These are phyloP conservation scores for Morphnarchus princeps DNA, from an alignment of 2,113 vertebrate genomes.

Conservation along the genomic window DNA sequence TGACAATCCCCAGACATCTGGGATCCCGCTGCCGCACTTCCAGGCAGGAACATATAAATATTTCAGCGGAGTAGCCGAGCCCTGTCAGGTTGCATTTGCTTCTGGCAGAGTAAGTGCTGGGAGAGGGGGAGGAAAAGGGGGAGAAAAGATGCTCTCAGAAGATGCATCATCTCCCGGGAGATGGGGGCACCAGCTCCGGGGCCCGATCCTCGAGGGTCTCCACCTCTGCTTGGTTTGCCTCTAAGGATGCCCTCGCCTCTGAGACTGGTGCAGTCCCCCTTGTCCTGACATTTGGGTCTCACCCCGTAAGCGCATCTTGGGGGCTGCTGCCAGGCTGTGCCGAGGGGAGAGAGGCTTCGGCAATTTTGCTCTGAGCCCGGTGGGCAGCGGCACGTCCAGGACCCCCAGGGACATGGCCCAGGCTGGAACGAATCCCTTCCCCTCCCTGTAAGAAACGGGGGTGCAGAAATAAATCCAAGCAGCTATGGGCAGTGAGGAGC, in stretches of 20 bases:
- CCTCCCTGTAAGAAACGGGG: neutral
- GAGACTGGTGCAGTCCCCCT: neutral
- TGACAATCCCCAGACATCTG: neutral
- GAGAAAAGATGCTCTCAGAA: neutral
- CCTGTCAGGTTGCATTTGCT: slow-evolving; percentile 37
- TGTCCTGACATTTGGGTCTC: neutral
- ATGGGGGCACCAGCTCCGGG: neutral
- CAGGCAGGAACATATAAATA: slow-evolving; percentile 12
- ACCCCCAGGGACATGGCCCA: neutral
- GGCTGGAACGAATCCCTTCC: neutral
- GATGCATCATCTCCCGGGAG: neutral
- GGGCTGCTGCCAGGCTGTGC: neutral
- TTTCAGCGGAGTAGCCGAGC: neutral
- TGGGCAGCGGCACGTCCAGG: neutral
- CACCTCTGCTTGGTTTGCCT: neutral
- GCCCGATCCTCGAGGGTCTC: neutral
- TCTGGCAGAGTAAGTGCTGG: neutral
- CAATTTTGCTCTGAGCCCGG: neutral
- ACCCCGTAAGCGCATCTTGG: accelerated
- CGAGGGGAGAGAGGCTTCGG: too few species aligned
- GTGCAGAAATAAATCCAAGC: neutral
- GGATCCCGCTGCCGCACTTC: neutral
- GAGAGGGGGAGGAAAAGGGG: neutral
- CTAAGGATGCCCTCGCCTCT: neutral
- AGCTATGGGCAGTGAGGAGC: neutral